A percentile compares a stretch with the other conserved stretches of the same genome.
phyloP scores from a whole-genome alignment of 1,140 invertebrate species.

The Rhopalosiphum padi region DNA sequence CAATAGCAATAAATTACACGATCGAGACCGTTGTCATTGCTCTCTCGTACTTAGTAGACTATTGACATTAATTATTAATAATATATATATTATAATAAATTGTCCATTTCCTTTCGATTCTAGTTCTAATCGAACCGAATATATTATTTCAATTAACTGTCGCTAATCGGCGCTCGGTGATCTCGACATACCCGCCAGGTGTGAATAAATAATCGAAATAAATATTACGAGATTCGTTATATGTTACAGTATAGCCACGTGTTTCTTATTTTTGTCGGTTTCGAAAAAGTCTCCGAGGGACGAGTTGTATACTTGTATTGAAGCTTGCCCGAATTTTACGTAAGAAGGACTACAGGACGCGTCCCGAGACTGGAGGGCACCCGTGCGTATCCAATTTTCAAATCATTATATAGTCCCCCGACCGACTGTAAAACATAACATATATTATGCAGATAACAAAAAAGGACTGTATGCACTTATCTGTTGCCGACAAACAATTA shows the following conservation, averaged over 20 bases:
- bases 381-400: constrained; percentile 14
- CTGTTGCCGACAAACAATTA: neutral
- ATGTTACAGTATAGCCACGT: too few relatives aligned
- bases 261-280: neutral
- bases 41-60: neutral
- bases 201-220: neutral
- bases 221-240: neutral
- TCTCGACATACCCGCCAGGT: neutral
- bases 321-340: neutral
- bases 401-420: neutral
- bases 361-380: neutral
- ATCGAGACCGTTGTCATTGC: neutral
- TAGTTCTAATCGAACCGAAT: neutral
- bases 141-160: neutral
- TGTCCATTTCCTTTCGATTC: neutral
- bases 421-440: neutral
- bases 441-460: neutral
- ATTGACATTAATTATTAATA: neutral
- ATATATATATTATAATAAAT: neutral
- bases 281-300: neutral
- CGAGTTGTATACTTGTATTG: neutral
- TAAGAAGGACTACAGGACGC: neutral
- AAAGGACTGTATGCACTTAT: neutral
- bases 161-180: neutral
- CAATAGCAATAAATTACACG: neutral